These are phyloP conservation scores for Eulithis prunata DNA, from an alignment of 2,888 invertebrate species.

Conservation along the genomic window DNA sequence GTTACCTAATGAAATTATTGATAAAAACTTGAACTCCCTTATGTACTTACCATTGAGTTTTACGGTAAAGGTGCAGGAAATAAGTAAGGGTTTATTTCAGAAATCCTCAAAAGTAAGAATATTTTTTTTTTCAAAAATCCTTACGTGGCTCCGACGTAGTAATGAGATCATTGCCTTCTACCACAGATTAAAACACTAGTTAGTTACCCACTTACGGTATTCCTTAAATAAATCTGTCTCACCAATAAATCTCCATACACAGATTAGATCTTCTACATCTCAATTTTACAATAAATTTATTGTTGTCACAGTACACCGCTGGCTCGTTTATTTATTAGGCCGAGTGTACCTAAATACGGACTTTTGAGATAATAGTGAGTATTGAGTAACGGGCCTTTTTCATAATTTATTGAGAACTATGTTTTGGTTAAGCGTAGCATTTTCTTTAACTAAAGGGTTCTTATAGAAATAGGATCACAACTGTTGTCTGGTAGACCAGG, in stretches of 20 bases:
- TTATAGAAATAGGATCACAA: too few relatives aligned
- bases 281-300: conserved; percentile 81
- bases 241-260: conserved; percentile 68
- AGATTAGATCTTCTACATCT: conserved; percentile 82
- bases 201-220: conserved; percentile 36
- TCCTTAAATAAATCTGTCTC: conserved; percentile 74
- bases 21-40: too few relatives aligned
- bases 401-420: conserved; percentile 56
- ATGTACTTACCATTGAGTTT: too few relatives aligned
- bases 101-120: too few relatives aligned
- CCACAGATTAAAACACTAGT: conserved; percentile 10
- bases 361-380: conserved; percentile 71
- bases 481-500: too few relatives aligned
- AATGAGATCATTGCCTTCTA: not conserved
- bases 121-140: too few relatives aligned
- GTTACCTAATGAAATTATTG: too few relatives aligned
- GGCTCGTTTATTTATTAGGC: conserved; percentile 67
- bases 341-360: conserved; percentile 77
- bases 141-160: not conserved
- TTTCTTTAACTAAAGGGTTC: not conserved
- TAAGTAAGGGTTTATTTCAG: too few relatives aligned
- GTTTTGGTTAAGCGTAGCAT: conserved; percentile 6
- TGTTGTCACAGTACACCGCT: conserved; percentile 57
- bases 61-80: too few relatives aligned
- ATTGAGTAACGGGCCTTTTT: conserved; percentile 68